Evolutionary conservation across 2,113 vertebrate genomes (phyloP).

Genomic region (Dasyprocta punctata): DNA sequence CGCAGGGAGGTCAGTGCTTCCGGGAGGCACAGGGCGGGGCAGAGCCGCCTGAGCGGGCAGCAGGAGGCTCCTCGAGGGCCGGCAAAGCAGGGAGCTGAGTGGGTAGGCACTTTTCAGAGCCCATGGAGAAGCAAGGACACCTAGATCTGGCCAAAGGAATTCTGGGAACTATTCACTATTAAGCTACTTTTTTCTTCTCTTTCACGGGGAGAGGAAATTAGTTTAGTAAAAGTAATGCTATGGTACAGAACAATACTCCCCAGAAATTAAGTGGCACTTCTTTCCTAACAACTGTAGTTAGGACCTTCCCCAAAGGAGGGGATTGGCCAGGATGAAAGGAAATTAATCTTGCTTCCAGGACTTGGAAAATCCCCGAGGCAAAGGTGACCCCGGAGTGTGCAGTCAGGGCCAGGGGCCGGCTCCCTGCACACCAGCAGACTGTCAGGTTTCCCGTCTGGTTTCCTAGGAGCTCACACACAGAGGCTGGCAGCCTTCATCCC

Average conservation of each 20-base stretch:
- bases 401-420: background rate
- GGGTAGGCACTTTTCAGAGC: background rate
- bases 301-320: background rate
- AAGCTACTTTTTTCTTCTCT: background rate
- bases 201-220: background rate
- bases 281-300: background rate
- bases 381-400: background rate
- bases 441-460: no score
- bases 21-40: background rate
- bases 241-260: background rate
- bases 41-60: background rate
- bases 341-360: background rate
- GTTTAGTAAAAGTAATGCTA: background rate
- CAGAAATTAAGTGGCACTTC: constrained; percentile 22
- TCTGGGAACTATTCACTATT: background rate
- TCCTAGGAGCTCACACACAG: background rate
- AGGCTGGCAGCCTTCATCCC: no score
- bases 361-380: background rate
- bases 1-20: background rate
- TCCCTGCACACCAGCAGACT: fast-evolving
- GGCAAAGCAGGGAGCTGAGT: background rate
- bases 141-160: background rate
- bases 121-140: background rate
- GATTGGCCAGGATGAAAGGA: background rate
- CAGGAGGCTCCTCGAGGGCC: background rate